Conservation (phyloP, 2,888 invertebrate genomes). For the Ctena decussata region DNA sequence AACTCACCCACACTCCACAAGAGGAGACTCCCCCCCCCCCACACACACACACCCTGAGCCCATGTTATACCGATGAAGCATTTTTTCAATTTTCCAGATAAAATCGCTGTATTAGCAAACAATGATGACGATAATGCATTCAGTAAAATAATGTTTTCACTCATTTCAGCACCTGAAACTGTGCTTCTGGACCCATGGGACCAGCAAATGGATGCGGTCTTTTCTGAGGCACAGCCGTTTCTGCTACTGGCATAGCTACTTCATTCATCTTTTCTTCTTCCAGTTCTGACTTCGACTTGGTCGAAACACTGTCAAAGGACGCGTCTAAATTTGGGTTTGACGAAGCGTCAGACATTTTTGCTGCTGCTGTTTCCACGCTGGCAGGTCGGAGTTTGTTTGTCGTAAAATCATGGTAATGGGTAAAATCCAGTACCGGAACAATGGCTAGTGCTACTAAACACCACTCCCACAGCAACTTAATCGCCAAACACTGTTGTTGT, state of each 20-base stretch:
- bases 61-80: too few relatives aligned
- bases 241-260: not conserved
- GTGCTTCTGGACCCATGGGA: not conserved
- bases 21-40: too few relatives aligned
- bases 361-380: constrained; percentile 74
- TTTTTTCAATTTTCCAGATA: too few relatives aligned
- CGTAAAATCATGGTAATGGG: constrained; percentile 50
- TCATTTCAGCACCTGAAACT: constrained; percentile 32
- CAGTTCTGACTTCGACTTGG: not conserved
- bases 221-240: not conserved
- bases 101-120: too few relatives aligned
- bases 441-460: too few relatives aligned
- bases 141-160: too few relatives aligned
- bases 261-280: not conserved
- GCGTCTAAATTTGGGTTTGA: constrained; percentile 47
- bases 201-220: not conserved
- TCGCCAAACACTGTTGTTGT: too few relatives aligned
- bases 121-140: too few relatives aligned
- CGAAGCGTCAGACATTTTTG: constrained; percentile 44
- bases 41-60: too few relatives aligned
- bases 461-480: too few relatives aligned
- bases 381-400: constrained; percentile 67
- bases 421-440: too few relatives aligned
- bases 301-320: not conserved
- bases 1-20: too few relatives aligned